Evolutionary conservation across 2,113 vertebrate genomes (phyloP), one percentile per base, ranked within the genome.

Genomic region (Probosciger aterrimus): DNA sequence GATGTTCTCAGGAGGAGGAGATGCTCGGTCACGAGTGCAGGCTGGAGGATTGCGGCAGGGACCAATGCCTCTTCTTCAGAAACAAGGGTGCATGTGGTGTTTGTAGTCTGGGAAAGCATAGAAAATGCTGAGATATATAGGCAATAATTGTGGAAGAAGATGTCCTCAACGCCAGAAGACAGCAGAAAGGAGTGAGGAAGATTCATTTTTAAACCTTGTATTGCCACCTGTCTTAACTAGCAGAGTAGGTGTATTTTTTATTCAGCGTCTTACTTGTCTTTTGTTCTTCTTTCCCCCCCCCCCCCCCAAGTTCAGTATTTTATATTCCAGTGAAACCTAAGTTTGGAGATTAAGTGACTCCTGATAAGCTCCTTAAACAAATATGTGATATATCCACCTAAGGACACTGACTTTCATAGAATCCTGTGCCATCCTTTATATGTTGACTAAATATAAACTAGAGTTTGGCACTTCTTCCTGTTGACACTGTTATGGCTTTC

Each of bases 1-100:
- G 22, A 7, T 74, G 53, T 28, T 19, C 33, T 69, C 59, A 70
- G 69, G n/a, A 39, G 18, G 8, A 52, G 25, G 25, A 73, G 27
- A 60, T 39, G 8, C 59, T 7, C 3, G 0, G 5, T 71, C 27
- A 70, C 1, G 4, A 75, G 9, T 0, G 0, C 23, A 73, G 18
- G 4, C 7, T 82, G 35, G 15, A 83, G 8, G 25, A 77, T 43
- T 83, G 43, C 33, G 33, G 33, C 11, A 77, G 47, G 62, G 16
- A 55, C 2, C 4, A 79, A 85, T 82, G 2, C 3, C 6, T 7
- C 14, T 46, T 50, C 33, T 76, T 83, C 31, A 91, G 37, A 87
- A 69, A 70, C 4, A 63, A 43, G 14, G 18, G 2, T 23, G 9
- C 1, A 1, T 39, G 27, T 8, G n/a, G 23, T 33, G 11, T 50